phyloP scores from a whole-genome alignment of 1,140 invertebrate genomes.

The Drosophila virilis region DNA sequence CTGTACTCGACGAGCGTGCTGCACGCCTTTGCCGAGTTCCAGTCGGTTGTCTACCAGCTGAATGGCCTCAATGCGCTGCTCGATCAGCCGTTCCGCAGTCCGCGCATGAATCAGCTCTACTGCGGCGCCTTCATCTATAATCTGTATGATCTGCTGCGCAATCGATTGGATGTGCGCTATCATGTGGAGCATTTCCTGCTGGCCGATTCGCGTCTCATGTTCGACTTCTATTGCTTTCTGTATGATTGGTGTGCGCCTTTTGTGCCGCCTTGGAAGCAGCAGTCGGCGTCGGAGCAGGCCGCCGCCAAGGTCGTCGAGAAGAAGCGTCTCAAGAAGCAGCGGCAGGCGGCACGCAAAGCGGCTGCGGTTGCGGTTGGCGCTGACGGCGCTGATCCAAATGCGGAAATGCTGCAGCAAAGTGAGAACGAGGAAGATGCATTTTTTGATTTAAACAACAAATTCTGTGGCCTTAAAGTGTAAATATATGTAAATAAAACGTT shows the following conservation, averaged over 20 bases:
- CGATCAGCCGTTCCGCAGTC: slow-evolving; percentile 85
- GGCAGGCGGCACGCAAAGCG: slow-evolving; percentile 64
- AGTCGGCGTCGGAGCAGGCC: slow-evolving; percentile 20
- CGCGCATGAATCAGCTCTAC: slow-evolving; percentile 86
- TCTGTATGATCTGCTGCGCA: slow-evolving; percentile 86
- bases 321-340: slow-evolving; percentile 71
- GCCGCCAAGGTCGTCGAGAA: slow-evolving; percentile 56
- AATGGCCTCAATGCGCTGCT: slow-evolving; percentile 88
- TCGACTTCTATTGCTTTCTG: slow-evolving; percentile 79
- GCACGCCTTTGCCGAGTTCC: slow-evolving; percentile 90
- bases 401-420: slow-evolving; percentile 43
- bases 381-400: slow-evolving; percentile 54
- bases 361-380: slow-evolving; percentile 16
- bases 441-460: slow-evolving; percentile 83
- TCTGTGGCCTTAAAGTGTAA: slow-evolving; percentile 67
- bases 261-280: slow-evolving; percentile 66
- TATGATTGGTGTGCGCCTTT: slow-evolving; percentile 67
- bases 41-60: slow-evolving; percentile 87
- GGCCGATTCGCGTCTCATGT: slow-evolving; percentile 85
- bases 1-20: slow-evolving; percentile 87
- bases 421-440: slow-evolving; percentile 63
- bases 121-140: slow-evolving; percentile 92
- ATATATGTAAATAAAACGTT: slow-evolving; percentile 3
- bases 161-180: slow-evolving; percentile 84
- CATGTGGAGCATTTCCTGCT: slow-evolving; percentile 85